Base-by-base conservation (phyloP, 2,888 invertebrate species). In the Smittia sp. region DNA sequence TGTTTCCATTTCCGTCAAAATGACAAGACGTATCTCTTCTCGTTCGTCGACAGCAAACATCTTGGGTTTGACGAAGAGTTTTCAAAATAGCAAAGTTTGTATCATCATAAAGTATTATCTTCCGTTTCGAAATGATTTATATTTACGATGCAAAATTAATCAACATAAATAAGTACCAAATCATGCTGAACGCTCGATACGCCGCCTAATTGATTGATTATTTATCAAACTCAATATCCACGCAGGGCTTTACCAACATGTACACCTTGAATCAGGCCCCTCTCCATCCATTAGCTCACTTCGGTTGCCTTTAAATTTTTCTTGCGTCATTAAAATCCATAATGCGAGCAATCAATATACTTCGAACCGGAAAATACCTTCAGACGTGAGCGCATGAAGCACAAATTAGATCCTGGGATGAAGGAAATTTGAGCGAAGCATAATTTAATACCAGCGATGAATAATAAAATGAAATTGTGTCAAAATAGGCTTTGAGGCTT, bases 101-200 rank as follows among this genome's bases (percentile, higher is more conserved):
- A 6, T 32, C 9, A 3, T 32, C 32, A 32, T 32, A 58, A 58
- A 58, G 11, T 22, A 58, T 58, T 58, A 58, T 58, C 58, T 18
- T 1, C 58, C 9, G 3, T 58, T 46, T 58, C 63, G 27, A 63
- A 63, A 25, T 13, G 63, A 25, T 58, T 58, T 58, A 58, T 11
- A 20, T 63, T 63, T 63, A 63, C 27, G 63, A 63, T 63, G 25
- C 63, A 63, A 24, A 27, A 63, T 63, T 27, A 63, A 63, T 63
- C 25, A 27, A 63, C 25, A 25, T 62, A 62, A 6, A 18, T 22
- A 62, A 63, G 25, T 27, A 63, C 25, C 63, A 63, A 63, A 63
- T 63, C 63, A 63, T 63, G 63, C 22, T 63, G 63, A 63, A 63
- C 63, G 22, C 18, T 20, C 6, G 15, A 63, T 22, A 13, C 22